Conservation (phyloP, 2,797 vertebrate genomes). For the Capromys pilorides region DNA sequence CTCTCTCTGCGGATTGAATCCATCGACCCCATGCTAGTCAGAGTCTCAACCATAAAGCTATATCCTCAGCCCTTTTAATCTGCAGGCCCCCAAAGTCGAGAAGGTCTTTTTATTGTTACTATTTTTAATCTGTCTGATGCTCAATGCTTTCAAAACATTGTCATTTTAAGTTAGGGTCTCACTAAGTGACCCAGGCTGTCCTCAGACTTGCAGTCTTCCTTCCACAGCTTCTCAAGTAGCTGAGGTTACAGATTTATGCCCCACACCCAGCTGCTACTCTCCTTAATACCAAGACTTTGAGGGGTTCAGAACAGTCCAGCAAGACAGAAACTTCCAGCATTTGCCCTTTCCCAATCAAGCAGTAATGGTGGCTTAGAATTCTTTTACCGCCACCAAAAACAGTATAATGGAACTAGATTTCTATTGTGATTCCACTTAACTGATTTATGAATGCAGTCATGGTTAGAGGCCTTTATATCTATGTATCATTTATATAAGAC, state of each 20-base stretch:
- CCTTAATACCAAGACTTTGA: neutral
- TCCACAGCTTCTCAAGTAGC: neutral
- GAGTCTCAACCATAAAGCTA: neutral
- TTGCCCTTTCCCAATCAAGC: neutral
- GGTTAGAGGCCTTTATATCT: conserved; percentile 35
- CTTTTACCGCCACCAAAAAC: neutral
- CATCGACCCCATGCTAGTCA: neutral
- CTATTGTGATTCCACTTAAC: neutral
- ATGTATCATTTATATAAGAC: neutral
- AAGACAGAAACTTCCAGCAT: neutral
- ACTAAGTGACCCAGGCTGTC: neutral
- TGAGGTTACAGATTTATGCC: neutral
- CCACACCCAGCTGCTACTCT: neutral
- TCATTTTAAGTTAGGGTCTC: neutral
- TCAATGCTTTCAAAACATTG: neutral
- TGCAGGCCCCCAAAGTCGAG: no score
- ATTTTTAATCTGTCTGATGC: no score
- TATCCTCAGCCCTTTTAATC: neutral
- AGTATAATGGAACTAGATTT: neutral
- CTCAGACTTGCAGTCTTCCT: neutral
- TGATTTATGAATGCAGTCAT: neutral
- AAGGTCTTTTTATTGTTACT: no score
- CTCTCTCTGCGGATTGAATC: neutral
- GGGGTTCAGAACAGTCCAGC: neutral
- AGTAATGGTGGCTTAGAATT: neutral